Percentiles rank a stretch among this genome's conserved stretches.
Conservation (phyloP, 2,888 invertebrate species). For the Darwinula stevensoni region DNA sequence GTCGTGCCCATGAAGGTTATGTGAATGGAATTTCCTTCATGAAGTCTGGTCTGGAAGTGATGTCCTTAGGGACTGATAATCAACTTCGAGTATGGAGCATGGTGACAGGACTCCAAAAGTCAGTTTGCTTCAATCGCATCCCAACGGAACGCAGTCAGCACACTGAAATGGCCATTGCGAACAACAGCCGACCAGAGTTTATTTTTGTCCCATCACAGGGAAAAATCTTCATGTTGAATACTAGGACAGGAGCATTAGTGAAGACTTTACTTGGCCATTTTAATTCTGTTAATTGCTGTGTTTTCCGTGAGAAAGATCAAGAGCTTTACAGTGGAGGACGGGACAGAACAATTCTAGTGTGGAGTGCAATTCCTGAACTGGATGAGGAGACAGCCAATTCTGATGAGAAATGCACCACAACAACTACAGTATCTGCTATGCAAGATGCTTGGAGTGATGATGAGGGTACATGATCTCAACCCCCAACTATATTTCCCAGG, state of each 20-base stretch:
- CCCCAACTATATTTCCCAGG: too few relatives aligned
- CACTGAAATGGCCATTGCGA: not conserved
- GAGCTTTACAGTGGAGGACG: not conserved
- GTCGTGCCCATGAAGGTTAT: not conserved
- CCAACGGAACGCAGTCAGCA: not conserved
- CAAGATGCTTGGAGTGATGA: too few relatives aligned
- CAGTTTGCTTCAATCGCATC: not conserved
- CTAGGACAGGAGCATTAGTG: not conserved
- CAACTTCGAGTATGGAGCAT: not conserved
- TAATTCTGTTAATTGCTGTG: not conserved
- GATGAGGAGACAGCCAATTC: too few relatives aligned
- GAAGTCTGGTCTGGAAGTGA: not conserved
- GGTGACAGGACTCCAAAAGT: not conserved
- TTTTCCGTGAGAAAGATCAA: not conserved
- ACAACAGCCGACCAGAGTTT: not conserved
- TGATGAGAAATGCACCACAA: too few relatives aligned
- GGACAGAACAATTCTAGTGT: not conserved
- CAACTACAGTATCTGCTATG: too few relatives aligned
- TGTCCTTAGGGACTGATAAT: not conserved
- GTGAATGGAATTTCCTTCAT: not conserved
- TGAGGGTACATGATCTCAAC: too few relatives aligned
- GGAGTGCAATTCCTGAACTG: too few relatives aligned
- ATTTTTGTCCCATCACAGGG: not conserved
- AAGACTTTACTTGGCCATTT: not conserved
- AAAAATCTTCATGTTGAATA: not conserved